Conservation (phyloP, 2,888 invertebrate species). For the Folsomia candida region DNA sequence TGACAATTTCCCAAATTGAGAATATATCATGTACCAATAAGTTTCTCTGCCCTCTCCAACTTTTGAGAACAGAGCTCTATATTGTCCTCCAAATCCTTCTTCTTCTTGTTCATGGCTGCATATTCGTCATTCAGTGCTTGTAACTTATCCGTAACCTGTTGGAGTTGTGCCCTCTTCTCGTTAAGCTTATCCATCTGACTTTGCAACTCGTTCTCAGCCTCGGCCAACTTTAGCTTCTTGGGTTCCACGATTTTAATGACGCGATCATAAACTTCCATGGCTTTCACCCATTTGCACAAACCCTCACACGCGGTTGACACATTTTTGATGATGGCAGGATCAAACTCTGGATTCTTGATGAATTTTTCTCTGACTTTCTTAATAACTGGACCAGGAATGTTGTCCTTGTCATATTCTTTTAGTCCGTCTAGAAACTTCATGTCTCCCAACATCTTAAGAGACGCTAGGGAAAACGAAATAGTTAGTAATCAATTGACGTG, state of each 20-base stretch:
- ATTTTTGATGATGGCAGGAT: constrained; percentile 38
- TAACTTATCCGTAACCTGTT: constrained; percentile 77
- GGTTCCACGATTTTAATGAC: constrained; percentile 89
- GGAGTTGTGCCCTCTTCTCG: constrained; percentile 82
- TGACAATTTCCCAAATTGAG: too few relatives aligned
- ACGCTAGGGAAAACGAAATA: too few relatives aligned
- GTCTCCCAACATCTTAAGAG: constrained; percentile 83
- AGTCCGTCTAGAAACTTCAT: constrained; percentile 90
- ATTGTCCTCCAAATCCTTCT: constrained; percentile 93
- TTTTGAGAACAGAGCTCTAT: constrained; percentile 89
- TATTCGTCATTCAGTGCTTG: constrained; percentile 94
- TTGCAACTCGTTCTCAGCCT: constrained; percentile 83
- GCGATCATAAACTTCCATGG: constrained; percentile 94
- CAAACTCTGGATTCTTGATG: constrained; percentile 59
- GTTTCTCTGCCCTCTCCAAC: constrained; percentile 82
- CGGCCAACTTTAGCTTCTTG: constrained; percentile 81
- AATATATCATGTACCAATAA: constrained; percentile 63
- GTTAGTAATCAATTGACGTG: too few relatives aligned
- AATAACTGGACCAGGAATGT: too few relatives aligned
- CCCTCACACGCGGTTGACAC: constrained; percentile 94
- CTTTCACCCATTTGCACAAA: constrained; percentile 91
- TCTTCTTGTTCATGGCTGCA: constrained; percentile 91
- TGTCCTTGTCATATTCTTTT: constrained; percentile 91
- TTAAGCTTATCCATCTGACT: constrained; percentile 91
- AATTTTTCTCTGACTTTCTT: constrained; percentile 84